Base-by-base conservation (phyloP, 2,888 invertebrate species). In the Pheosia gnoma region DNA sequence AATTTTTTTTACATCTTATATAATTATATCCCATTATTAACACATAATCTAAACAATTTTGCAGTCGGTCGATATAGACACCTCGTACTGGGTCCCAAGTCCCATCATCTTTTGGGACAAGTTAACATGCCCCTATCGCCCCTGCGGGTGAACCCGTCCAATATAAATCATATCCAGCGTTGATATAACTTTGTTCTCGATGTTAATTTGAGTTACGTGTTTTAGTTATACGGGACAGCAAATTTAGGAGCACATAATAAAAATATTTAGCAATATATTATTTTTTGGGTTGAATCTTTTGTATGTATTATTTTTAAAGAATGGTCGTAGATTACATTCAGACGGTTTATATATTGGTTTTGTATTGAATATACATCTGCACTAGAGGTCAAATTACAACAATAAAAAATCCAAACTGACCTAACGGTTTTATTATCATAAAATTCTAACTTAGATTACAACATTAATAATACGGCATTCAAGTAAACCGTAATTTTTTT, bases 91-190 rank as follows among this genome's bases (percentile, higher is more conserved):
- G 72, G 69, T 74, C 61, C 68, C 71, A 66, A 72, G 69, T 74
- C 61, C 68, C 71, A 66, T 71, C 75, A 80, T 81, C 83, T 80
- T 78, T 72, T 66, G 80, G 83, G 83, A 82, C 82, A 80, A 80
- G 81, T 84, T 83, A 83, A 83, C 82, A 81, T 79, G 74, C 80
- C 47, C 81, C 77, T 84, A 84, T 81, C 81, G 78, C 74, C 76
- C 84, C 84, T 74, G 76, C 67, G 82, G 88, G 86, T 79, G 80
- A 80, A 77, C 84, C 84, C 78, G 70, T 74, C 78, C 73, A 82
- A 79, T 86, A 89, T 90, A 89, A 89, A 90, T 90, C 88, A 90
- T 89, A 78, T 77, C 68, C 66, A 75, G 75, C 77, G 78, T 75
- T 73, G 75, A 78, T 79, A 81, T 80, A 88, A 88, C 86, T 89